These are phyloP conservation scores for Apis mellifera DNA, from an alignment of 1,140 invertebrate species.

Conservation along the genomic window DNA sequence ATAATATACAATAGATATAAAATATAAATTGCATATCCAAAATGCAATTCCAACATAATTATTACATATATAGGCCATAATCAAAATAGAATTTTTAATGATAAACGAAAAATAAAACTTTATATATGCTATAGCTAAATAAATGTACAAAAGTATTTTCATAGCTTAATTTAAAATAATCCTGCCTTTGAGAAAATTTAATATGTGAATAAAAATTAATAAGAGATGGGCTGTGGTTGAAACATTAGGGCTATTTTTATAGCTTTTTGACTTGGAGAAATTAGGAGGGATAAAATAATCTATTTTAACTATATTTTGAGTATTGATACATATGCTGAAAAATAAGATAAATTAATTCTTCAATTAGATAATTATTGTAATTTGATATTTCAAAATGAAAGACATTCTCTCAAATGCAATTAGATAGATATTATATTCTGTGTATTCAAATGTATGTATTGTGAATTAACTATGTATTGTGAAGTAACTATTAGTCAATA, in stretches of 20 bases:
- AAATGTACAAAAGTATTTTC: slow-evolving; percentile 75
- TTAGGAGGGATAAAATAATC: slow-evolving; percentile 76
- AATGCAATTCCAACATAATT: slow-evolving; percentile 46
- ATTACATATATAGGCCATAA: slow-evolving; percentile 46
- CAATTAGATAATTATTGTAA: slow-evolving; percentile 35
- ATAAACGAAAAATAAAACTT: slow-evolving; percentile 55
- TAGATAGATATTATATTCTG: slow-evolving; percentile 20
- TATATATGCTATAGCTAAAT: slow-evolving; percentile 71
- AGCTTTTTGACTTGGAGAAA: slow-evolving; percentile 78
- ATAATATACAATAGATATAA: slow-evolving; percentile 7
- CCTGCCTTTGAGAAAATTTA: slow-evolving; percentile 77
- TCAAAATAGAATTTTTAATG: slow-evolving; percentile 47
- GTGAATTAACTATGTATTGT: not conserved
- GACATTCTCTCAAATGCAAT: slow-evolving; percentile 8
- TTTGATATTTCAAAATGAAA: slow-evolving; percentile 37
- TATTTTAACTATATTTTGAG: slow-evolving; percentile 80
- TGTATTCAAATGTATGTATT: slow-evolving; percentile 16
- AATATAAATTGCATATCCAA: slow-evolving; percentile 50
- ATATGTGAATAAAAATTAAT: slow-evolving; percentile 74
- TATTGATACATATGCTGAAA: slow-evolving; percentile 61
- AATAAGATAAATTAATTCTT: slow-evolving; percentile 52
- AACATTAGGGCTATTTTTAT: slow-evolving; percentile 81
- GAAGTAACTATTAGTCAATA: slow-evolving; percentile 18
- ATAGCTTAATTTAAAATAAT: slow-evolving; percentile 75
- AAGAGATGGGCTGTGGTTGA: slow-evolving; percentile 80